phyloP scores from a whole-genome alignment of 2,113 vertebrate genomes.

The Odobenus rosmarus region DNA sequence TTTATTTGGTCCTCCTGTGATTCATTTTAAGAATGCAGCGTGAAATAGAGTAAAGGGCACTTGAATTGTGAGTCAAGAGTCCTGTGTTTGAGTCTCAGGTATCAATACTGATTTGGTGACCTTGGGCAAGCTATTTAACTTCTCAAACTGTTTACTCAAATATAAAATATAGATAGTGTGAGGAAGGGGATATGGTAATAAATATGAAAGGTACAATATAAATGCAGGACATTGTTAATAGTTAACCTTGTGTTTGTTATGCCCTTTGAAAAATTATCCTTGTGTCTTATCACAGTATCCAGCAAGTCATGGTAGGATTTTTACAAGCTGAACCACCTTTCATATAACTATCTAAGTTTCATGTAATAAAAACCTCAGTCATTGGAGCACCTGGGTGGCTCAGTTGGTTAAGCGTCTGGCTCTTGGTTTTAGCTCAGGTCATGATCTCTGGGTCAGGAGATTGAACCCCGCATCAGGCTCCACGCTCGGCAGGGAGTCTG shows the following conservation, averaged over 20 bases:
- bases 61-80: neutral
- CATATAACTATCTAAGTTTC: neutral
- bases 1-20: neutral
- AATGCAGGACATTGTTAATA: conserved; percentile 13
- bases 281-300: conserved; percentile 13
- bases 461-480: neutral
- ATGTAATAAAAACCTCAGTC: conserved; percentile 38
- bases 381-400: neutral
- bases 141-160: conserved; percentile 3
- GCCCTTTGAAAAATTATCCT: conserved; percentile 45
- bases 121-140: conserved; percentile 52
- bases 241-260: conserved; percentile 43
- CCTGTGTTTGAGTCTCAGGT: conserved; percentile 30
- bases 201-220: conserved; percentile 32
- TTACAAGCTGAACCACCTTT: conserved; percentile 46
- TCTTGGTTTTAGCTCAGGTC: neutral
- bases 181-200: conserved; percentile 19
- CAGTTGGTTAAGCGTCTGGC: neutral
- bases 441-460: neutral
- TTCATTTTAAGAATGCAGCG: neutral
- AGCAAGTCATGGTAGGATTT: neutral
- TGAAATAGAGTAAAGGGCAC: conserved; percentile 23
- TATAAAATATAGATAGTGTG: conserved; percentile 32
- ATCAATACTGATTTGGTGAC: conserved; percentile 39
- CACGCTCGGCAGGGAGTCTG: neutral